Conservation (phyloP, 1,140 invertebrate genomes). For the Aphelinus atriplicis region DNA sequence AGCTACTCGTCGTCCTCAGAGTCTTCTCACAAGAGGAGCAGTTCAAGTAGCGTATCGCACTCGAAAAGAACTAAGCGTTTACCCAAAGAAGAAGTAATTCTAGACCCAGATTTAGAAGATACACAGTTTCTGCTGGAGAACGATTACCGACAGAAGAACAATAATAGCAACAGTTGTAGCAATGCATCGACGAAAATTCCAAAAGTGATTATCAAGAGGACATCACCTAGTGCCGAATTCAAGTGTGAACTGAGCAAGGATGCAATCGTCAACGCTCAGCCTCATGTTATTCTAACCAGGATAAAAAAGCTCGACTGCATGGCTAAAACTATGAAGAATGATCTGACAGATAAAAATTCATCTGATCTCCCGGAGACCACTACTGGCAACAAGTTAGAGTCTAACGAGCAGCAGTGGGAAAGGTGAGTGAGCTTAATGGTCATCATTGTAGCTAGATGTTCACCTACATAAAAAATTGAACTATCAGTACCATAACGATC, state of each 20-base stretch:
- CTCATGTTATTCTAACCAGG: slow-evolving; percentile 59
- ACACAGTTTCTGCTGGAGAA: slow-evolving; percentile 32
- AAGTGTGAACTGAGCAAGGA: slow-evolving; percentile 63
- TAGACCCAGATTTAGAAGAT: slow-evolving; percentile 21
- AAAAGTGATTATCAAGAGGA: slow-evolving; percentile 63
- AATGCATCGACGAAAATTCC: slow-evolving; percentile 55
- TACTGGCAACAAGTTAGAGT: slow-evolving; percentile 33
- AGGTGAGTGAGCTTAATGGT: slow-evolving; percentile 18
- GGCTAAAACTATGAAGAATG: slow-evolving; percentile 45
- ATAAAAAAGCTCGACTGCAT: slow-evolving; percentile 59
- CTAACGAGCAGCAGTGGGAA: slow-evolving; percentile 49
- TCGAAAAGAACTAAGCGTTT: slow-evolving; percentile 46
- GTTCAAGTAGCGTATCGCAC: slow-evolving; percentile 28
- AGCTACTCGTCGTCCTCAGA: slow-evolving; percentile 28
- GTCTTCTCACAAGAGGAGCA: slow-evolving; percentile 40
- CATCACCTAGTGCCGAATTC: slow-evolving; percentile 60
- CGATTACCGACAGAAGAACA: slow-evolving; percentile 26
- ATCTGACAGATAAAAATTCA: no score
- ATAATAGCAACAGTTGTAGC: slow-evolving; percentile 15
- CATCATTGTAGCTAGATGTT: not conserved
- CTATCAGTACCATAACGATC: no score
- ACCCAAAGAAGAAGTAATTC: slow-evolving; percentile 29
- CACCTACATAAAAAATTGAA: no score
- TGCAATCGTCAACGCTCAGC: slow-evolving; percentile 53
- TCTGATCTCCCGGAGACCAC: slow-evolving; percentile 43